phyloP scores from a whole-genome alignment of 2,888 invertebrate genomes.

The Acronicta alni region DNA sequence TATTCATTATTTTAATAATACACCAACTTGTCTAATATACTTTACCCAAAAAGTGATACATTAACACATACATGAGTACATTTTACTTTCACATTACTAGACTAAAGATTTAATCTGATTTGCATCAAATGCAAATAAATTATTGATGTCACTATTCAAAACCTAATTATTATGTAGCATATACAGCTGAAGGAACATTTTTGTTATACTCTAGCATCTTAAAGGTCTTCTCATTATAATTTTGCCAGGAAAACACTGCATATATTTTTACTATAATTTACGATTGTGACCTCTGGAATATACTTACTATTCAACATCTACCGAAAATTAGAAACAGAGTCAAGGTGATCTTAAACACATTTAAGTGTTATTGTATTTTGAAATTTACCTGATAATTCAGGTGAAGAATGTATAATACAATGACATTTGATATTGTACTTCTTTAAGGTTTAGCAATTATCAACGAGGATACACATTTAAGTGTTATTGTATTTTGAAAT shows the following conservation, averaged over 20 bases:
- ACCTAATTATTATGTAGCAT: too few relatives aligned
- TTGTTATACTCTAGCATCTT: conserved; percentile 15
- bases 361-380: background rate
- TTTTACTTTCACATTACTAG: too few relatives aligned
- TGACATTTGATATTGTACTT: conserved; percentile 35
- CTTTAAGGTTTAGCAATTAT: conserved; percentile 10
- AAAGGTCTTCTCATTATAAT: background rate
- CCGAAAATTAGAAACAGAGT: conserved; percentile 64
- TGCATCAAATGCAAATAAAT: too few relatives aligned
- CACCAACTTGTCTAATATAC: too few relatives aligned
- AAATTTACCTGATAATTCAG: conserved; percentile 21
- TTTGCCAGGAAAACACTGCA: background rate
- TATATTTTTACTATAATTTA: conserved; percentile 19
- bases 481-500: too few relatives aligned
- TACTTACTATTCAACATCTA: conserved; percentile 48
- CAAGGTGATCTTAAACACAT: conserved; percentile 62
- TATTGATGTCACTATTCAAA: background rate
- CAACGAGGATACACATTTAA: conserved; percentile 16
- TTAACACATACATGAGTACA: too few relatives aligned
- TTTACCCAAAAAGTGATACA: too few relatives aligned
- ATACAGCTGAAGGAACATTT: too few relatives aligned
- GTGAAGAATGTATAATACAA: conserved; percentile 16
- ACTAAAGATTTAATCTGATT: too few relatives aligned
- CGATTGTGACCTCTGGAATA: conserved; percentile 47
- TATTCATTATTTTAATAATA: too few relatives aligned